Evolutionary conservation across 2,888 invertebrate genomes (phyloP).

Genomic region (Nemotelus nigrinus): DNA sequence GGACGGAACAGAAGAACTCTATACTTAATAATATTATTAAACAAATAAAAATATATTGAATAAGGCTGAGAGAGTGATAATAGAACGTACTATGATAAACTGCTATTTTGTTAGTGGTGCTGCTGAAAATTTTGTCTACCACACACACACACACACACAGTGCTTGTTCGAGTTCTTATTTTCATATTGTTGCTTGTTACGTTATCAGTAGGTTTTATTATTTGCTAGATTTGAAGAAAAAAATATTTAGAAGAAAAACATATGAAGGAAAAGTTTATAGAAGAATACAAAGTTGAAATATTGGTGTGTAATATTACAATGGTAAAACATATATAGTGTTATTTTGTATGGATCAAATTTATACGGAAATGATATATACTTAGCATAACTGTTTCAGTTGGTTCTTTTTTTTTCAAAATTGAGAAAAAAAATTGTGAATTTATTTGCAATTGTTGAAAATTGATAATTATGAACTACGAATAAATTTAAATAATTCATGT

Average conservation of each 20-base stretch:
- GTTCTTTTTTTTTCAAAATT: neutral
- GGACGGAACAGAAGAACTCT: constrained; percentile 1
- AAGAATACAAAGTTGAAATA: no score
- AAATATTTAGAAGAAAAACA: neutral
- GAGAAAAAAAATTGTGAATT: constrained; percentile 17
- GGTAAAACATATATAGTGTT: neutral
- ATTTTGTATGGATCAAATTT: constrained; percentile 36
- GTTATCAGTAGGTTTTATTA: neutral
- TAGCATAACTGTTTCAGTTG: no score
- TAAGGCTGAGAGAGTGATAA: constrained; percentile 45
- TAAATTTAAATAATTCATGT: neutral
- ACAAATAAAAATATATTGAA: constrained; percentile 30
- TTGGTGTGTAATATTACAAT: neutral
- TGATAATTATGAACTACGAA: neutral
- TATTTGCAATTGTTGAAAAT: constrained; percentile 18
- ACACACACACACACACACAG: neutral
- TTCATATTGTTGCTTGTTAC: neutral
- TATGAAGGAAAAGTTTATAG: no score
- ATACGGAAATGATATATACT: neutral
- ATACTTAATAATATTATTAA: constrained; percentile 22
- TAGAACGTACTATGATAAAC: constrained; percentile 32
- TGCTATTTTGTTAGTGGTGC: constrained; percentile 29
- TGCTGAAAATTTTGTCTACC: constrained; percentile 32
- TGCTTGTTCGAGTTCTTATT: neutral
- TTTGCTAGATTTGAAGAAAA: constrained; percentile 19